Conservation (phyloP, 2,888 invertebrate species). For the Agrochola circellaris region DNA sequence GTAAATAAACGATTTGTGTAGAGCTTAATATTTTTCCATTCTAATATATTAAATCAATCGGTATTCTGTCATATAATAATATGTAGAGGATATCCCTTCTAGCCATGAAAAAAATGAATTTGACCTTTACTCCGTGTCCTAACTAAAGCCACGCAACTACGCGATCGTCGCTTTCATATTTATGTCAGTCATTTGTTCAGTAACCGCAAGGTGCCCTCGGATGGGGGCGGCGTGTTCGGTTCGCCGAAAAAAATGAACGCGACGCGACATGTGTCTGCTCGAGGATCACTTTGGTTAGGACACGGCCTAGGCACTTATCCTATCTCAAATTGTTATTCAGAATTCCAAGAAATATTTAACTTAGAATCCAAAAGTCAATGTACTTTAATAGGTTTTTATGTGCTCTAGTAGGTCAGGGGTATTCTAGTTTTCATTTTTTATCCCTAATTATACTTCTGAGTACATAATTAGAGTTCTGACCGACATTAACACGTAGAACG, state of each 20-base stretch:
- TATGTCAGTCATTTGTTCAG: neutral
- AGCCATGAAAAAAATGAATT: neutral
- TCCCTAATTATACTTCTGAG: conserved; percentile 13
- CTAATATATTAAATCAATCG: neutral
- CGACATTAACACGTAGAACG: neutral
- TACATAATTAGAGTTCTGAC: neutral
- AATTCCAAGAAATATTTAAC: neutral
- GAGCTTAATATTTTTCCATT: neutral
- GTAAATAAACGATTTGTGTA: neutral
- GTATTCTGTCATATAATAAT: neutral
- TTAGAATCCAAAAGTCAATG: neutral
- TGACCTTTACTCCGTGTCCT: neutral
- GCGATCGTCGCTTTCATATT: neutral
- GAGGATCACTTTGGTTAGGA: neutral
- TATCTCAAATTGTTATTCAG: neutral
- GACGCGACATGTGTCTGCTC: no score
- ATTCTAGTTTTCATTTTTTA: neutral
- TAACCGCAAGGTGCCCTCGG: neutral
- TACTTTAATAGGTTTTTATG: neutral
- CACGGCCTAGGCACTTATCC: neutral
- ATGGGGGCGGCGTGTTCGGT: neutral
- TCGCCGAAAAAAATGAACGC: neutral
- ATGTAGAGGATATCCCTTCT: neutral
- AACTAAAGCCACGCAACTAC: neutral
- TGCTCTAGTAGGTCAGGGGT: neutral